These are phyloP conservation scores for Ceratosolen fusciceps DNA, from an alignment of 1,140 invertebrate species.

Conservation along the genomic window DNA sequence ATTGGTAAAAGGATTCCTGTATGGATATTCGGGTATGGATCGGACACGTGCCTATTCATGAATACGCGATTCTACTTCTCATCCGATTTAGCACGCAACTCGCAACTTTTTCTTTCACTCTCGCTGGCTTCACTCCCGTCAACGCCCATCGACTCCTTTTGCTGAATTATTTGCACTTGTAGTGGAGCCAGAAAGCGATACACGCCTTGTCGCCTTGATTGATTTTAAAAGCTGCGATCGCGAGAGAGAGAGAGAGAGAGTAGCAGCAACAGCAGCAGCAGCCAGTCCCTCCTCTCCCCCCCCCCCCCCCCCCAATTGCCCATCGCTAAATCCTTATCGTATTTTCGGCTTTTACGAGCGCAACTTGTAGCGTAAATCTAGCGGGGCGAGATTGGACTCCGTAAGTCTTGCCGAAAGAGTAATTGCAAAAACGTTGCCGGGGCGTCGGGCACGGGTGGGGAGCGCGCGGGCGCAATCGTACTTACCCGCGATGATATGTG, in stretches of 20 bases:
- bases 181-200: too few species aligned
- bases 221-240: too few species aligned
- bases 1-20: too few species aligned
- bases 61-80: background rate
- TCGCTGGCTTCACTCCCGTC: too few species aligned
- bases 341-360: background rate
- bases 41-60: conserved; percentile 31
- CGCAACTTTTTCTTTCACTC: background rate
- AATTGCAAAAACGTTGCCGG: background rate
- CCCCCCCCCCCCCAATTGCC: too few species aligned
- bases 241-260: too few species aligned
- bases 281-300: background rate
- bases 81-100: background rate
- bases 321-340: too few species aligned
- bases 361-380: background rate
- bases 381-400: background rate
- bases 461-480: background rate
- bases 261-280: too few species aligned
- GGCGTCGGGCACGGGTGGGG: background rate
- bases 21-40: conserved; percentile 22
- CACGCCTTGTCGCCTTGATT: too few species aligned
- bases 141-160: too few species aligned
- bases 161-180: too few species aligned
- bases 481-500: background rate
- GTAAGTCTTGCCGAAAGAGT: background rate